Evolutionary conservation across 2,113 vertebrate genomes (phyloP), one percentile per base, ranked within the genome.

Genomic region (Parus major): DNA sequence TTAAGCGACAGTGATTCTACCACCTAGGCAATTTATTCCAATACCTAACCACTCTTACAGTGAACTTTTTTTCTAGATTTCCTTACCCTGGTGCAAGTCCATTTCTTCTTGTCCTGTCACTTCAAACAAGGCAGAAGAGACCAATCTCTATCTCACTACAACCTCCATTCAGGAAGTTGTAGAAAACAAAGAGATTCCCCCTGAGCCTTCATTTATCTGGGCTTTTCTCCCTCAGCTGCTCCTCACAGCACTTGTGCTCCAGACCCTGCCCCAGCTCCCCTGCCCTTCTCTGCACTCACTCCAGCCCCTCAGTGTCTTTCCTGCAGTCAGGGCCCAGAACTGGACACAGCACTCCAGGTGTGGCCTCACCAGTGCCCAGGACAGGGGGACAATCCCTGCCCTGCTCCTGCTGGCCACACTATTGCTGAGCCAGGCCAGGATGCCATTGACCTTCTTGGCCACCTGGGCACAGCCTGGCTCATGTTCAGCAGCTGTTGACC

Each of bases 181-280:
- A 53, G 29, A 80, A 41, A 56, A 20, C 6, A 41, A 22, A 41
- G 24, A n/a, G 15, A 29, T 47, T n/a, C 3, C 8, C 28, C 12
- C 19, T 39, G 4, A 47, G 5, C 8, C 12, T 79, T 15, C 24
- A 47, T 70, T 41, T 25, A 15, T 47, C 41, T 2, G 5, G 29
- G 20, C 10, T 63, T 47, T 70, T 41, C 24, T 79, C 21, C 16
- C 18, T n/a, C 8, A 41, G 8, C 41, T 24, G 15, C 2, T 55
- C 23, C n/a, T 55, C 10, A 20, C 18, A 68, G 8, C 0, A 8
- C 9, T 41, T 13, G 10, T 79, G 41, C 17, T 79, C 47, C 85
- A 49, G 65, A 31, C 11, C 11, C 25, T 63, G 24, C 20, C 11
- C 16, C 56, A 47, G 29, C 41, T 71, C 24, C 6, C 0, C 0